Evolutionary conservation across 1,140 invertebrate species (phyloP), one percentile per base, ranked within the genome.

Genomic region (Drosophila sechellia): DNA sequence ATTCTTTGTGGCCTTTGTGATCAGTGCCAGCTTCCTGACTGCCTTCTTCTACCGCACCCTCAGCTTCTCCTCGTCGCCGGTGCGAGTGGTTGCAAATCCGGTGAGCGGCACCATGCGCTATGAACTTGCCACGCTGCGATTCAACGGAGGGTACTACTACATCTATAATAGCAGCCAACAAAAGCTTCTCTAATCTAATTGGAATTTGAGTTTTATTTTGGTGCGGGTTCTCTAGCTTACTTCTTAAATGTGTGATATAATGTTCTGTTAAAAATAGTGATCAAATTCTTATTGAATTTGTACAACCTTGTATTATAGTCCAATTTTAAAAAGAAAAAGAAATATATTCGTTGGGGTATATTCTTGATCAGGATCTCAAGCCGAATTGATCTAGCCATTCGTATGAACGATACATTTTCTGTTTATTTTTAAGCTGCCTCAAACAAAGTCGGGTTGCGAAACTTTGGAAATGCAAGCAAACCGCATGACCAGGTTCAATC

Each of bases 11-110:
- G 90, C 87, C 10, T 91, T 92, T 39, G 84, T 92, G 50, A 76
- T 92, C 17, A 90, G 90, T 46, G 90, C 79, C 49, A 90, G 86
- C 35, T 91, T 91, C 20, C 71, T 92, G 13, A 91, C 90, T 17
- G 90, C 87, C 37, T 92, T 92, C 65, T 92, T 92, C 50, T 92
- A 91, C 60, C 84, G 84, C 55, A 83, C 90, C 6, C 68, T 92
- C 46, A 84, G 52, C 17, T 54, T 91, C 1, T 80, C 54, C 25
- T 45, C 63, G 0, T 35, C 66, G 3, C 35, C 17, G 6, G 15
- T 73, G 1, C 71, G 79, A 0, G 34, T 48, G 0, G 35, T 56
- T 0, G 17, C 50, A 1, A 46, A 45, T 10, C 10, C 45, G n/a
- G 34, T 40, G 11, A 46, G 42, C 5, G 45, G 40, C 25, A 10